Percentiles rank a stretch among this genome's conserved stretches.
Evolutionary conservation across 2,797 vertebrate genomes (phyloP).

Genomic region (Austrolebias charrua): DNA sequence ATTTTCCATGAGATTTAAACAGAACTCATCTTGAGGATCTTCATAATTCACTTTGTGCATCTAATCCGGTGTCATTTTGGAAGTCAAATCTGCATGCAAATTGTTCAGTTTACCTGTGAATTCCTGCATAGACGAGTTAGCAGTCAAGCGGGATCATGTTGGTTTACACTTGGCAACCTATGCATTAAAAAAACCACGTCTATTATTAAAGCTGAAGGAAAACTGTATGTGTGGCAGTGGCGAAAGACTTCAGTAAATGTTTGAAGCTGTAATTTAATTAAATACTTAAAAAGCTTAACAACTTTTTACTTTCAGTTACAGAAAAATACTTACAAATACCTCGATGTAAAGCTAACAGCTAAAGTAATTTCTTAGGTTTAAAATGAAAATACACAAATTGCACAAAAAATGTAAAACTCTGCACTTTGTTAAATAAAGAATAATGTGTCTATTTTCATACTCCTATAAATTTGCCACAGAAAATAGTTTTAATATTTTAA

Average conservation of each 20-base stretch:
- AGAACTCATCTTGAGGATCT: too few species aligned
- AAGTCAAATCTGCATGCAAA: constrained; percentile 66
- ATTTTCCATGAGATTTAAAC: not conserved
- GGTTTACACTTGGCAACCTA: not conserved
- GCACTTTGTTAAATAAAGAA: too few species aligned
- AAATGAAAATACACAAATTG: not conserved
- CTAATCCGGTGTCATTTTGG: constrained; percentile 28
- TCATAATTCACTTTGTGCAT: not conserved
- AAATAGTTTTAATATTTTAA: too few species aligned
- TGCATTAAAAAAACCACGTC: not conserved
- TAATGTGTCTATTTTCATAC: too few species aligned
- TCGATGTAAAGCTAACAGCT: not conserved
- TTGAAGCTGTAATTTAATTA: not conserved
- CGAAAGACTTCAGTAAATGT: too few species aligned
- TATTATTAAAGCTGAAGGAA: not conserved
- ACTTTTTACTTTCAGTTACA: not conserved
- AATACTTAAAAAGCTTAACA: not conserved
- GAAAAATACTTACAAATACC: not conserved
- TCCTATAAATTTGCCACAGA: too few species aligned
- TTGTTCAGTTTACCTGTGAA: constrained; percentile 16
- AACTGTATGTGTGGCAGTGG: not conserved
- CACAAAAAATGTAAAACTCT: too few species aligned
- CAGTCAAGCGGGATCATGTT: not conserved
- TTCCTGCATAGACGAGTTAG: constrained; percentile 2
- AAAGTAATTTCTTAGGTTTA: not conserved